A percentile compares a stretch with the other conserved stretches of the same genome.
These are phyloP conservation scores for Helicoverpa armigera DNA, from an alignment of 1,140 invertebrate genomes.

Conservation along the genomic window DNA sequence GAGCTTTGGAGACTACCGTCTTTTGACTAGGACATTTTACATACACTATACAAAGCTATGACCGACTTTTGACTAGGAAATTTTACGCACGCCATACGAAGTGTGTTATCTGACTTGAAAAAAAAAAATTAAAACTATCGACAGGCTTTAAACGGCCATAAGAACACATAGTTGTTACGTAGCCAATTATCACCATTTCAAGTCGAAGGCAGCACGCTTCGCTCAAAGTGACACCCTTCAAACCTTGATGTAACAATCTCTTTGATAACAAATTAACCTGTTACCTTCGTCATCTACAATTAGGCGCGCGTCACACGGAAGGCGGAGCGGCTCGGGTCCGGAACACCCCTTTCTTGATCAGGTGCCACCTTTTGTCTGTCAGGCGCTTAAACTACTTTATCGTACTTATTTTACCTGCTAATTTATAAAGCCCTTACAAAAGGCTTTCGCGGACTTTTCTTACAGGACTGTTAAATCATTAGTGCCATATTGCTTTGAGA, in stretches of 20 bases:
- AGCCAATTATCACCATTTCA: conserved; percentile 1
- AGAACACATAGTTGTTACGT: not conserved
- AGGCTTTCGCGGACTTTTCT: not conserved
- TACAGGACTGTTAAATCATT: not conserved
- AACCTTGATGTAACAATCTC: conserved; percentile 34
- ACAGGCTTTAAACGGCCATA: not conserved
- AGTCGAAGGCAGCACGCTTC: not conserved
- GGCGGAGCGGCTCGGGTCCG: not conserved
- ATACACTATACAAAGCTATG: no score
- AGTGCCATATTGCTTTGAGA: not conserved
- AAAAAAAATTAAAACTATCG: no score
- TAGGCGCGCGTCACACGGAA: conserved; percentile 22
- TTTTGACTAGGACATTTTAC: no score
- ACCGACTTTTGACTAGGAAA: no score
- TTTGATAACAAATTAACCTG: conserved; percentile 42
- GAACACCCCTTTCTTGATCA: conserved; percentile 27
- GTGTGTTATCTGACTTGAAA: no score
- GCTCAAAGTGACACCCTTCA: conserved; percentile 28
- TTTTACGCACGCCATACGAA: not conserved
- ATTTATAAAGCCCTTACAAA: not conserved
- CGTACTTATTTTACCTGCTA: not conserved
- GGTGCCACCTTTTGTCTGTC: conserved; percentile 14
- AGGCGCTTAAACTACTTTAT: not conserved
- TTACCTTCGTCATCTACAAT: conserved; percentile 33
- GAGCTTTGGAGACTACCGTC: no score